These are phyloP conservation scores for Centroberyx gerrardi DNA, from an alignment of 2,797 vertebrate genomes.

Conservation along the genomic window DNA sequence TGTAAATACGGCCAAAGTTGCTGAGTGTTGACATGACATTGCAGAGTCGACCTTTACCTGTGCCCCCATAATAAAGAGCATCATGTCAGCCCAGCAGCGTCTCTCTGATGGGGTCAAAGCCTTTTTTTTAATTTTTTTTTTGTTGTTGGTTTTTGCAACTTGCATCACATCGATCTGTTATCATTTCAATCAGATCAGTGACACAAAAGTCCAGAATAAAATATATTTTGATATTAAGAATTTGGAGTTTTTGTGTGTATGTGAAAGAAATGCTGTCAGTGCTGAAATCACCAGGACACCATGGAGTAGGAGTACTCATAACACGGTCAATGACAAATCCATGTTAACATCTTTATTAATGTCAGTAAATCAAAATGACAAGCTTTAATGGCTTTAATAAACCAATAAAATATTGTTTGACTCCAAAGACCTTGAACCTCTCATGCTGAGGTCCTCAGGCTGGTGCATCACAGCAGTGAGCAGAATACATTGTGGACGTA, in stretches of 20 bases:
- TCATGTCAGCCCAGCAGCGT: constrained; percentile 24
- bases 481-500: too few species aligned
- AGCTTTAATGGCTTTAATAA: neutral
- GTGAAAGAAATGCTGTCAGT: neutral
- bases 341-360: neutral
- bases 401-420: neutral
- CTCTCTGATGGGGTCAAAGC: constrained; percentile 16
- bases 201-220: constrained; percentile 99
- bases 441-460: neutral
- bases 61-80: neutral
- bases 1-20: constrained; percentile 9
- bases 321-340: neutral
- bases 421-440: constrained; percentile 6
- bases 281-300: neutral
- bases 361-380: neutral
- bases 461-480: neutral
- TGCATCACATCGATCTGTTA: constrained; percentile 97
- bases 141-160: constrained; percentile 91
- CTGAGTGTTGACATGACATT: constrained; percentile 8
- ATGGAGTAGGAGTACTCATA: neutral
- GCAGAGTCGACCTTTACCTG: constrained; percentile 38
- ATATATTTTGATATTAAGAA: constrained; percentile 99
- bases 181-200: constrained; percentile 97
- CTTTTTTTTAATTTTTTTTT: constrained; percentile 79
- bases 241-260: constrained; percentile 67